Conservation (phyloP, 2,888 invertebrate genomes). For the Stenolophus ochropezus region DNA sequence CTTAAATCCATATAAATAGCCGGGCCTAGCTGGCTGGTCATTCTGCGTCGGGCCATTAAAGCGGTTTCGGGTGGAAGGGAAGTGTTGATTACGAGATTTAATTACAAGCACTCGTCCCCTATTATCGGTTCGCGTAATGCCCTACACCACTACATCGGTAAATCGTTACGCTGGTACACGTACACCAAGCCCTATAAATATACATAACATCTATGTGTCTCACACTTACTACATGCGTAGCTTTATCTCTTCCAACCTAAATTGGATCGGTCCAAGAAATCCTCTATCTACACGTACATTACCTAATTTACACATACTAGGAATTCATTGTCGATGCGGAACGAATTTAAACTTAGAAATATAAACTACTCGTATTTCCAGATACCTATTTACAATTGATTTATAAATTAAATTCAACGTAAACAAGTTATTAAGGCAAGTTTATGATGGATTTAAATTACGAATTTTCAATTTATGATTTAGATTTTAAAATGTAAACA, state of each 20-base stretch:
- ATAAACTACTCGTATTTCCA: not conserved
- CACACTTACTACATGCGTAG: constrained; percentile 5
- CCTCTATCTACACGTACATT: not conserved
- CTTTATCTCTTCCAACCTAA: not conserved
- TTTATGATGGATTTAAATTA: too few species aligned
- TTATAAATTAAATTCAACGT: not conserved
- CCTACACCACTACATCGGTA: constrained; percentile 19
- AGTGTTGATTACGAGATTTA: constrained; percentile 73
- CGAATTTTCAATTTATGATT: too few species aligned
- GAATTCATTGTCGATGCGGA: too few species aligned
- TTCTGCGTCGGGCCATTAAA: constrained; percentile 64
- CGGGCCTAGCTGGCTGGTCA: constrained; percentile 66
- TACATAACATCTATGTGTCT: constrained; percentile 51
- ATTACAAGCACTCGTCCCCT: constrained; percentile 68
- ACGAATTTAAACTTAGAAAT: too few species aligned
- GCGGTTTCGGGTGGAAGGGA: constrained; percentile 67
- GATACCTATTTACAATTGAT: not conserved
- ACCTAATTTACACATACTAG: too few species aligned
- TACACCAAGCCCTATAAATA: constrained; percentile 47
- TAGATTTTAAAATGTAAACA: too few species aligned
- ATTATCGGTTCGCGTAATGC: constrained; percentile 64
- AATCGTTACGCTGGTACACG: not conserved
- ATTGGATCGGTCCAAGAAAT: not conserved
- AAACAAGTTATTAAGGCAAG: too few species aligned
- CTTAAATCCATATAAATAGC: constrained; percentile 73